Conservation (phyloP, 2,888 invertebrate species). For the Petrolisthes manimaculis region DNA sequence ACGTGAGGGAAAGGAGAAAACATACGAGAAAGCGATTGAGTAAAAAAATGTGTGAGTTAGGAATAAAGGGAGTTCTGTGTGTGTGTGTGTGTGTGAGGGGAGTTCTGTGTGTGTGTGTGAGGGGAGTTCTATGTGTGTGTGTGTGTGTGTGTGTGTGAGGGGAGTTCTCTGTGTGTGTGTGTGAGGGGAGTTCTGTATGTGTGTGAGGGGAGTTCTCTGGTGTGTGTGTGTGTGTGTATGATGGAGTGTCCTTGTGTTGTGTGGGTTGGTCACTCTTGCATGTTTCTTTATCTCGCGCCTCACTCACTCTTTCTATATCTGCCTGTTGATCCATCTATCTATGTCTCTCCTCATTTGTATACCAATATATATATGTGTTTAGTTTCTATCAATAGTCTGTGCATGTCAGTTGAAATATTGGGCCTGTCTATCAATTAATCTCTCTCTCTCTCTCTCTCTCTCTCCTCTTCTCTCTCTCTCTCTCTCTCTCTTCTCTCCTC, state of each 20-base stretch:
- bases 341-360: no score
- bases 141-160: no score
- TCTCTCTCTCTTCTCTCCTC: neutral
- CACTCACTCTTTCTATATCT: neutral
- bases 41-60: neutral
- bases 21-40: neutral
- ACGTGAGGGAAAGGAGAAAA: neutral
- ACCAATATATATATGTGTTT: no score
- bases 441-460: neutral
- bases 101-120: constrained; percentile 13
- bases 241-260: no score
- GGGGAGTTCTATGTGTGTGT: neutral
- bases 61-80: neutral
- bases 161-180: constrained; percentile 23
- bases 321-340: neutral
- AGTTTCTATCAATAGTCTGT: no score
- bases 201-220: neutral
- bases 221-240: neutral
- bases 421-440: no score
- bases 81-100: constrained; percentile 2
- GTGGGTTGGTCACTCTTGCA: neutral
- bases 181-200: constrained; percentile 15
- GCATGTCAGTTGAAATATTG: no score
- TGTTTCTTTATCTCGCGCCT: neutral
- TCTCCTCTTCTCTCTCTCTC: constrained; percentile 1